Base-by-base conservation (phyloP, 2,113 vertebrate genomes). In the Trichechus manatus region DNA sequence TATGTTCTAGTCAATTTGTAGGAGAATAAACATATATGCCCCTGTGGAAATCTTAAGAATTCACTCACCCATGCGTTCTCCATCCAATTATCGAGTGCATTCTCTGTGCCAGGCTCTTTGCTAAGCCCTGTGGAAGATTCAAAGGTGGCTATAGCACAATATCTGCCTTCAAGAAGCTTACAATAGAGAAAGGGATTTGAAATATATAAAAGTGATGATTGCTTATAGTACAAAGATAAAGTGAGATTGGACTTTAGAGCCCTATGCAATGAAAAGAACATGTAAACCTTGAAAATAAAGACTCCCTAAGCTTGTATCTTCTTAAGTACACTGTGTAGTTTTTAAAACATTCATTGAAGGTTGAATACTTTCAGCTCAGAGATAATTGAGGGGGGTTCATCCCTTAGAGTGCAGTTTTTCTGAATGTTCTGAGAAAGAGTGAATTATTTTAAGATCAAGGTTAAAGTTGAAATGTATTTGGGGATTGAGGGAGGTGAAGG, bases 391-490 rank as follows among this genome's bases (percentile, higher is more conserved):
- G 13, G 20, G 17, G 0, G n/a, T 31, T 87, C 29, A 81, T 96
- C 78, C 93, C 44, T 86, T 78, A 95, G 85, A 80, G 44, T 93
- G 22, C 84, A 42, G 81, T 94, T 96, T 85, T 95, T 19, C 79
- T 79, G 93, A 97, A 94, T 96, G 11, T 97, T 86, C 84, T 68
- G 89, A 92, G 97, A 97, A 94, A 83, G 47, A 79, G 6, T 1
- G 31, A 93, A 91, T 53, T 56, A 59, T 95, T 94, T 97, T 79
- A 94, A 87, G 33, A 33, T 33, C 20, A 36, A 95, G 47, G 64
- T 47, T 78, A 42, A 72, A 74, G 47, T 84, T 93, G 80, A 96
- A 97, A 94, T 94, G 0, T 70, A 85, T 19, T 77, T 93, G 25
- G 29, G 66, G 11, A 14, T 39, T 7, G 66, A 89, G 44, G 90